A percentile compares a stretch with the other conserved stretches of the same genome.
phyloP scores from a whole-genome alignment of 35 echinoderm and acorn worm species.

The Hemicentrotus pulcherrimus region DNA sequence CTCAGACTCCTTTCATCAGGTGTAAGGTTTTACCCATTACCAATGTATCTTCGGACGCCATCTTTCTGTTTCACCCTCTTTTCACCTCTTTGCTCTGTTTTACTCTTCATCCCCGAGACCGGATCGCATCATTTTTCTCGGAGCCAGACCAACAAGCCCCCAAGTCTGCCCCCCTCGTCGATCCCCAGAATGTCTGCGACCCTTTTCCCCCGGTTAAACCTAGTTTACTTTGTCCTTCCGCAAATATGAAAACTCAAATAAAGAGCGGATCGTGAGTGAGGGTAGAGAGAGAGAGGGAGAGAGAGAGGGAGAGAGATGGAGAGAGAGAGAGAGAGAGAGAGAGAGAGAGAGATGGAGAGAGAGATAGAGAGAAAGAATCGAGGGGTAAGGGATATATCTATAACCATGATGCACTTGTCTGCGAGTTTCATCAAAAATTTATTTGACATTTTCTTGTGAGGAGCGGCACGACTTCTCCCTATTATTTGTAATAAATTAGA shows the following conservation, averaged over 20 bases:
- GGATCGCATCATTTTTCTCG: background rate
- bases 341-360: background rate
- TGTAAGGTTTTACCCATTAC: background rate
- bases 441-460: slow-evolving; percentile 44
- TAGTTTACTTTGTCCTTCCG: background rate
- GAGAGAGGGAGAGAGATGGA: no score
- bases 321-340: background rate
- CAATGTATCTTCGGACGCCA: background rate
- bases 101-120: background rate
- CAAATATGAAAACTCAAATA: background rate
- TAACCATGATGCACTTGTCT: slow-evolving; percentile 35
- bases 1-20: background rate
- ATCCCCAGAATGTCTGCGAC: background rate
- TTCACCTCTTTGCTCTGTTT: background rate
- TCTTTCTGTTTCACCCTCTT: background rate
- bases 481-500: slow-evolving; percentile 46
- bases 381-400: background rate
- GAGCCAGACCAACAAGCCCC: background rate
- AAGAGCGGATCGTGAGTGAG: background rate
- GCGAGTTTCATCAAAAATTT: slow-evolving; percentile 34
- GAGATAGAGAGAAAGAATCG: background rate
- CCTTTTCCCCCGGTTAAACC: background rate
- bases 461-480: slow-evolving; percentile 28
- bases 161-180: background rate
- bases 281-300: no score